These are phyloP conservation scores for Gortyna flavago DNA, from an alignment of 2,888 invertebrate genomes.

Conservation along the genomic window DNA sequence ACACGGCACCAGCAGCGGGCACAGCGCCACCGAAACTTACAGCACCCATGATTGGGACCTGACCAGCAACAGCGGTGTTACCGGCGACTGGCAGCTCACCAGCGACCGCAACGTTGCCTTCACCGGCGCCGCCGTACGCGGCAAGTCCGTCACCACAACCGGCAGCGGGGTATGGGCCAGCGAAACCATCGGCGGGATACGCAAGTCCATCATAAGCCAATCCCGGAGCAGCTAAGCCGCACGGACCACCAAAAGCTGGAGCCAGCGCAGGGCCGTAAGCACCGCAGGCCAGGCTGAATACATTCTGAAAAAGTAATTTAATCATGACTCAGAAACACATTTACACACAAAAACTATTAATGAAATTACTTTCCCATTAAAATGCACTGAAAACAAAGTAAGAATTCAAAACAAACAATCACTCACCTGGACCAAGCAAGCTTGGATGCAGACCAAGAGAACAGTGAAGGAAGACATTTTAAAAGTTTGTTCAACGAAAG, in stretches of 20 bases:
- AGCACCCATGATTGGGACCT: slow-evolving; percentile 69
- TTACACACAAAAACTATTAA: too few species aligned
- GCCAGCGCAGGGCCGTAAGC: slow-evolving; percentile 19
- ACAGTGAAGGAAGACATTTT: slow-evolving; percentile 70
- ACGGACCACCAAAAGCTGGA: background rate
- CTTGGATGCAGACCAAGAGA: slow-evolving; percentile 71
- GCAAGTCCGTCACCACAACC: background rate
- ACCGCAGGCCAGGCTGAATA: slow-evolving; percentile 32
- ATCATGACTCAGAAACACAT: background rate
- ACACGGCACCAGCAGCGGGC: slow-evolving; percentile 64
- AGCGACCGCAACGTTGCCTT: slow-evolving; percentile 46
- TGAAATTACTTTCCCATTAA: too few species aligned
- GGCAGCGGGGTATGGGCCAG: background rate
- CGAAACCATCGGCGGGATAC: background rate
- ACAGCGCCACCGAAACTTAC: slow-evolving; percentile 65
- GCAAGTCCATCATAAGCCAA: background rate
- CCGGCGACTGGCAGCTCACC: background rate
- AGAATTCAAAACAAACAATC: background rate
- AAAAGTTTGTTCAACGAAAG: slow-evolving; percentile 34
- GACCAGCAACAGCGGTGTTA: slow-evolving; percentile 64
- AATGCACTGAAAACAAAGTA: too few species aligned
- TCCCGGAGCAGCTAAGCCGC: too few species aligned
- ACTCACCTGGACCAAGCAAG: slow-evolving; percentile 72
- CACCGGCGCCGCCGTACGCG: slow-evolving; percentile 54
- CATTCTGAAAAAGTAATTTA: slow-evolving; percentile 38